Conservation (phyloP, 2,113 vertebrate species). For the Myocastor coypus region DNA sequence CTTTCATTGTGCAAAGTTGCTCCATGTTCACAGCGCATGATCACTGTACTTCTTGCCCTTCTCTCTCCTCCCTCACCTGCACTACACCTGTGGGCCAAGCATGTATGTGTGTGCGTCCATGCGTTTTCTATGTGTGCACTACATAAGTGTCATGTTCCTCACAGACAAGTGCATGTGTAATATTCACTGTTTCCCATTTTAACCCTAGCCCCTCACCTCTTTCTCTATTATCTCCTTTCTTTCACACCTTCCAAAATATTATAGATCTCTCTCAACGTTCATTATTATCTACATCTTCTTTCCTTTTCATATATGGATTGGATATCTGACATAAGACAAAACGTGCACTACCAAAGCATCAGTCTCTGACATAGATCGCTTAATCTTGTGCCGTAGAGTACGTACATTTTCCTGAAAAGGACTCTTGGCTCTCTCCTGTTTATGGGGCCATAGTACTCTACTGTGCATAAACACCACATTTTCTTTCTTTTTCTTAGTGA, state of each 20-base stretch:
- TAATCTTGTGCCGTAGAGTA: background rate
- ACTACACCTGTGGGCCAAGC: background rate
- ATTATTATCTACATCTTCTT: background rate
- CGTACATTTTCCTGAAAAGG: background rate
- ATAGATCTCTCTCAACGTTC: background rate
- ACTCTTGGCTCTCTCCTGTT: background rate
- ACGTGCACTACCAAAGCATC: rapidly evolving
- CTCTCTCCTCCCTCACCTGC: background rate
- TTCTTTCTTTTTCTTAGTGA: too few relatives aligned
- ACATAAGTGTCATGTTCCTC: background rate
- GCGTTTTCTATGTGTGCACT: background rate
- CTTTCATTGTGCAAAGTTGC: background rate
- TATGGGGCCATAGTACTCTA: background rate
- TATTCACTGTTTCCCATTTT: background rate
- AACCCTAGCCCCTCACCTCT: background rate
- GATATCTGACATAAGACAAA: background rate
- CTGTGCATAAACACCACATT: background rate
- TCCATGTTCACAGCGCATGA: background rate
- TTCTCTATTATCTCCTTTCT: background rate
- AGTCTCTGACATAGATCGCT: background rate
- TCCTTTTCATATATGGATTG: background rate
- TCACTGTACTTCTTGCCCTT: background rate
- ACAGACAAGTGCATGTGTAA: background rate
- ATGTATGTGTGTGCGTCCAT: background rate
- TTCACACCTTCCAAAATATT: background rate